Percentiles rank a stretch among this genome's conserved stretches.
phyloP scores from a whole-genome alignment of 2,113 vertebrate genomes.

The Ibidorhyncha struthersii region DNA sequence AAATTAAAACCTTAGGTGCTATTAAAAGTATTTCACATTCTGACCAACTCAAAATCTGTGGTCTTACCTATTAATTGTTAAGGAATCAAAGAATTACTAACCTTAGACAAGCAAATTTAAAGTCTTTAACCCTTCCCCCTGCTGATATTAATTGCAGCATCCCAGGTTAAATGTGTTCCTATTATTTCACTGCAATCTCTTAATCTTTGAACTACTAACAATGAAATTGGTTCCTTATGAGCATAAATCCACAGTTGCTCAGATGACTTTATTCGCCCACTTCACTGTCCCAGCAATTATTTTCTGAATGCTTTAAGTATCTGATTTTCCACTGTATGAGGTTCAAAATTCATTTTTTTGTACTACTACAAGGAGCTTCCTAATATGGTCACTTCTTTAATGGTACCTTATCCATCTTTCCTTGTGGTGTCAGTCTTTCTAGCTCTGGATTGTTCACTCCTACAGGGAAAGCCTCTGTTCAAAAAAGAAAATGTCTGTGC shows the following conservation, averaged over 20 bases:
- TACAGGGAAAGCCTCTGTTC: neutral
- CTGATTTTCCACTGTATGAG: neutral
- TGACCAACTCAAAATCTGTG: neutral
- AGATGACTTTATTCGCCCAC: neutral
- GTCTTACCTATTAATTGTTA: neutral
- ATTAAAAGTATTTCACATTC: neutral
- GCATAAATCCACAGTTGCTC: neutral
- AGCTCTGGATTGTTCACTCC: neutral
- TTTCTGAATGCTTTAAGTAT: neutral
- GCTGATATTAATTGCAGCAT: fast-evolving
- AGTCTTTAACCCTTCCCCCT: neutral
- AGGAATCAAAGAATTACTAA: neutral
- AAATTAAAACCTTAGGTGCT: neutral
- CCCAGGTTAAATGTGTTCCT: neutral
- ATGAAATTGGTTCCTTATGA: neutral
- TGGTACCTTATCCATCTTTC: neutral
- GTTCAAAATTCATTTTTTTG: neutral
- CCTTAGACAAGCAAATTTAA: neutral
- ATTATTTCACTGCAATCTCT: neutral
- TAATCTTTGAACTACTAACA: neutral
- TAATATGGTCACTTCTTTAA: neutral
- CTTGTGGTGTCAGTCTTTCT: neutral
- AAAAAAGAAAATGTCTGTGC: neutral
- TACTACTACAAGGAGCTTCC: neutral
- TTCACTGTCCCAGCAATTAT: neutral